Percentiles rank a stretch among this genome's conserved stretches.
Evolutionary conservation across 2,888 invertebrate species (phyloP).

Genomic region (Synanthedon formicaeformis): DNA sequence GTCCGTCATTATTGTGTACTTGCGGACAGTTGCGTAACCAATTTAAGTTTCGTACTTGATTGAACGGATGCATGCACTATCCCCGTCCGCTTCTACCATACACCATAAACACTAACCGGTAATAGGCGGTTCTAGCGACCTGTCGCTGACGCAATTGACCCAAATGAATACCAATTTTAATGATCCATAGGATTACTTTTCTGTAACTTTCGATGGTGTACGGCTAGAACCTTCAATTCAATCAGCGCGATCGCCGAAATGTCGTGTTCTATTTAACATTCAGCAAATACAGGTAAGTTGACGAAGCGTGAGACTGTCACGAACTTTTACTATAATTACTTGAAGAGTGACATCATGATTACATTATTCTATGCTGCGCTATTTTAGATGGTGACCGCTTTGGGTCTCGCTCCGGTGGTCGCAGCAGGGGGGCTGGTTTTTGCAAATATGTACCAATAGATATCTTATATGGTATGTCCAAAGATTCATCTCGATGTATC

Average conservation of each 20-base stretch:
- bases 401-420: slow-evolving; percentile 23
- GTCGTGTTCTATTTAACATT: background rate
- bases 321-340: slow-evolving; percentile 35
- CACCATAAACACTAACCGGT: slow-evolving; percentile 6
- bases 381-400: slow-evolving; percentile 19
- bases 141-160: slow-evolving; percentile 40
- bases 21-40: background rate
- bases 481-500: too few relatives aligned
- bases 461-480: background rate
- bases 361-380: slow-evolving; percentile 18
- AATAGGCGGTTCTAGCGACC: slow-evolving; percentile 27
- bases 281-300: slow-evolving; percentile 9
- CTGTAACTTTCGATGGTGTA: slow-evolving; percentile 3
- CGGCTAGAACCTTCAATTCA: background rate
- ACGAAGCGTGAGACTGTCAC: slow-evolving; percentile 24
- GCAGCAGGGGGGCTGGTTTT: slow-evolving; percentile 25
- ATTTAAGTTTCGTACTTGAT: background rate
- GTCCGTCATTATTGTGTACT: background rate
- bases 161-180: slow-evolving; percentile 33
- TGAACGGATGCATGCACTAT: slow-evolving; percentile 13
- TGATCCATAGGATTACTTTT: slow-evolving; percentile 15
- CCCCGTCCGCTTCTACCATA: slow-evolving; percentile 5
- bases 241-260: background rate
- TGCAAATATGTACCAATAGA: slow-evolving; percentile 8
- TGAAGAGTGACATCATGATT: slow-evolving; percentile 28